These are phyloP conservation scores for Incurvaria masculella DNA, from an alignment of 2,888 invertebrate species.

Conservation along the genomic window DNA sequence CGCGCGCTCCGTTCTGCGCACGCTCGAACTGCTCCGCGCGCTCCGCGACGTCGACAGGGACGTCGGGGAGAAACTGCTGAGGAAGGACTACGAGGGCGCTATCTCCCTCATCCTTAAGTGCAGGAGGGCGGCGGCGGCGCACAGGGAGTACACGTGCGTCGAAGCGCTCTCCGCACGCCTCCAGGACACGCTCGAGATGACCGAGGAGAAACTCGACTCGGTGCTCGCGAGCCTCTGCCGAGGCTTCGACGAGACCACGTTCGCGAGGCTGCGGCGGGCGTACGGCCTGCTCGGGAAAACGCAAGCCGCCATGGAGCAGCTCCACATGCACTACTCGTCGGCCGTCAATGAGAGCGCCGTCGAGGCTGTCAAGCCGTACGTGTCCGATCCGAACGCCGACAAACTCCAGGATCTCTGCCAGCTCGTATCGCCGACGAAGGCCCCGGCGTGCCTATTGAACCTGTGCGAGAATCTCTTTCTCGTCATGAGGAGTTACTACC, in stretches of 20 bases:
- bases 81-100: conserved; percentile 85
- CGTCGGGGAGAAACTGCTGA: conserved; percentile 75
- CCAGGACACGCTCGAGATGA: conserved; percentile 86
- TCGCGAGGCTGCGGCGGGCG: conserved; percentile 81
- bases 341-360: conserved; percentile 82
- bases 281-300: conserved; percentile 89
- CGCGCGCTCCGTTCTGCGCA: conserved; percentile 74
- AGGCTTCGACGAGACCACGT: conserved; percentile 75
- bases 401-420: conserved; percentile 82
- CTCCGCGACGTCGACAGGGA: conserved; percentile 80
- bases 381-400: conserved; percentile 26
- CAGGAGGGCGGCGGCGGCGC: conserved; percentile 78
- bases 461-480: conserved; percentile 84
- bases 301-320: conserved; percentile 89
- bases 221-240: conserved; percentile 75
- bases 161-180: conserved; percentile 81
- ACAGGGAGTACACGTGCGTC: conserved; percentile 89
- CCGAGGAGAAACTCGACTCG: conserved; percentile 87
- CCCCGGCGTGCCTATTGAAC: conserved; percentile 70
- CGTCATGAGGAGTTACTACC: conserved; percentile 76
- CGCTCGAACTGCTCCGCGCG: conserved; percentile 53
- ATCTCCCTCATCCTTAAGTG: conserved; percentile 88
- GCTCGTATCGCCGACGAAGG: conserved; percentile 39
- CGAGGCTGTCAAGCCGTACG: conserved; percentile 55
- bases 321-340: conserved; percentile 93